These are phyloP conservation scores for Lordiphosa andalusiaca DNA, from an alignment of 2,888 invertebrate species.

Conservation along the genomic window DNA sequence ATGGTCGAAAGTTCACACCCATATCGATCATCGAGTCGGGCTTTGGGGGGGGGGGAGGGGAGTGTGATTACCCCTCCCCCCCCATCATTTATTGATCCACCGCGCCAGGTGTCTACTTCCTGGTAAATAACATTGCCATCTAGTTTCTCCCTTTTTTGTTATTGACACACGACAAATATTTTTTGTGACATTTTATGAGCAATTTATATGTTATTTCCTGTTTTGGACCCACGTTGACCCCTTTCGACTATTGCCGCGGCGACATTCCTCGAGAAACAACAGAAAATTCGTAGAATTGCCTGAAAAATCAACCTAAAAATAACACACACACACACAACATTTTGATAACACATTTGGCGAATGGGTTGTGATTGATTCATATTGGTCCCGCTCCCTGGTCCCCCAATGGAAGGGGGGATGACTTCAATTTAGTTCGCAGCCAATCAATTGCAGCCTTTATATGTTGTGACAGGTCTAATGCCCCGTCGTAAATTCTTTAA, in stretches of 20 bases:
- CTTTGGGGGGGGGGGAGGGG: too few species aligned
- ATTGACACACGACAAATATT: too few species aligned
- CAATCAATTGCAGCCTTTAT: slow-evolving; percentile 26
- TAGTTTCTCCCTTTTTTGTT: too few species aligned
- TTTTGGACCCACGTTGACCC: slow-evolving; percentile 19
- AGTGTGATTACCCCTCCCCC: too few species aligned
- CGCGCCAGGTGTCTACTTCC: too few species aligned
- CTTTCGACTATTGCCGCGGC: too few species aligned
- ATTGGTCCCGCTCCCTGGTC: too few species aligned
- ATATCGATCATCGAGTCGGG: background rate
- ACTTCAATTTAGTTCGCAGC: background rate
- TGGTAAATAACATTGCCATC: too few species aligned
- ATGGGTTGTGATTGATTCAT: too few species aligned
- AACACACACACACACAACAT: background rate
- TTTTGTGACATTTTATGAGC: slow-evolving; percentile 18
- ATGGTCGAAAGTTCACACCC: slow-evolving; percentile 26
- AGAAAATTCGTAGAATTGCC: slow-evolving; percentile 29
- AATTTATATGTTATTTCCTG: slow-evolving; percentile 49
- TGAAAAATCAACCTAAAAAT: background rate
- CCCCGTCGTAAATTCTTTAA: slow-evolving; percentile 18
- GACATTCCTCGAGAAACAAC: slow-evolving; percentile 12
- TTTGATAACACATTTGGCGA: too few species aligned
- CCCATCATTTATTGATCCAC: too few species aligned
- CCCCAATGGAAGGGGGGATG: background rate
- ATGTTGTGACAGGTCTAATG: slow-evolving; percentile 24